phyloP scores from a whole-genome alignment of 53 echinoderm and acorn worm species.

The Astropecten irregularis region DNA sequence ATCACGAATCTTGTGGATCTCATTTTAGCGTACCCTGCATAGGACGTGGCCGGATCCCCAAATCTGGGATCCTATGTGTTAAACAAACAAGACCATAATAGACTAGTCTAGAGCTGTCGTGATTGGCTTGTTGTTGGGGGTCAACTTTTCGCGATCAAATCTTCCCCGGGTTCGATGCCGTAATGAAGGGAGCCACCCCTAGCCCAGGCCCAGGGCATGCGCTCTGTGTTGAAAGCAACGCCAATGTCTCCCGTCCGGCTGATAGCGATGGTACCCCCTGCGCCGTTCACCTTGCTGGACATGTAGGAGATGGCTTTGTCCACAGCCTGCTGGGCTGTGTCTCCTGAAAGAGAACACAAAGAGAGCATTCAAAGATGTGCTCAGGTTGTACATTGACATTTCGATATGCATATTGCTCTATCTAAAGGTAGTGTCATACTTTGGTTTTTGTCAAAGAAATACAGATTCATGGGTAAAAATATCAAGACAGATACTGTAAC shows the following conservation, averaged over 20 bases:
- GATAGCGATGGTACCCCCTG: constrained; percentile 60
- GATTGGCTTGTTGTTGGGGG: no score
- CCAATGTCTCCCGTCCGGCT: constrained; percentile 60
- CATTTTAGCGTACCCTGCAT: no score
- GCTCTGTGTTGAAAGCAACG: constrained; percentile 69
- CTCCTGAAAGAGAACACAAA: constrained; percentile 48
- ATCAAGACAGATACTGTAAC: no score
- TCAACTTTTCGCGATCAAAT: constrained; percentile 22
- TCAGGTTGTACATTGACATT: background rate
- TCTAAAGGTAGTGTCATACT: no score
- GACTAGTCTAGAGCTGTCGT: no score
- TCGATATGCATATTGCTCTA: no score
- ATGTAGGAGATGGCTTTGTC: constrained; percentile 81
- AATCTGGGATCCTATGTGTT: no score
- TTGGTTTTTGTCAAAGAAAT: no score
- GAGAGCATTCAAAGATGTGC: background rate
- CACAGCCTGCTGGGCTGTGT: constrained; percentile 73
- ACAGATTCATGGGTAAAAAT: no score
- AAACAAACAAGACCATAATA: no score
- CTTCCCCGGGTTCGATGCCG: constrained; percentile 84
- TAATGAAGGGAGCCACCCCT: constrained; percentile 59
- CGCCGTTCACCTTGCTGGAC: constrained; percentile 71
- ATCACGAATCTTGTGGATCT: no score
- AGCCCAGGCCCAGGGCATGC: constrained; percentile 93
- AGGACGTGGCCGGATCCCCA: no score